These are phyloP conservation scores for Panopea generosa DNA, from an alignment of 2,888 invertebrate genomes.

Conservation along the genomic window DNA sequence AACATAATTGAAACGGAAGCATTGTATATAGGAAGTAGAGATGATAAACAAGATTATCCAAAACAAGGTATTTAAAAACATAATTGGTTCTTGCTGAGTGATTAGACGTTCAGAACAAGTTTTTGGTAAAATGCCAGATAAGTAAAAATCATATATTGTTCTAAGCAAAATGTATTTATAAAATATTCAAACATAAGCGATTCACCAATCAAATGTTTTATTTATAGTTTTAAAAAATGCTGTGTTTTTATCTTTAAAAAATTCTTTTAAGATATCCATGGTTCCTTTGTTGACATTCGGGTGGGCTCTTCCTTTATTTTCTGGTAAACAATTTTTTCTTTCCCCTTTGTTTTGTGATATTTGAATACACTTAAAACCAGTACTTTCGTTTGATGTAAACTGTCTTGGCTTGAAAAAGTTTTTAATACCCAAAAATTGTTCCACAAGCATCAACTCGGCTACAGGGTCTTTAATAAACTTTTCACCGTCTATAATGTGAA, in stretches of 20 bases:
- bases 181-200: too few relatives aligned
- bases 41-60: too few relatives aligned
- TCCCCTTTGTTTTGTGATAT: background rate
- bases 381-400: constrained; percentile 4
- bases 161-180: too few relatives aligned
- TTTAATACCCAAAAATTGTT: constrained; percentile 13
- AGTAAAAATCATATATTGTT: too few relatives aligned
- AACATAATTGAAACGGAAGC: too few relatives aligned
- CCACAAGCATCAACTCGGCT: constrained; percentile 1
- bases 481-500: constrained; percentile 20
- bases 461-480: constrained; percentile 11
- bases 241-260: background rate
- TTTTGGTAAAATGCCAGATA: too few relatives aligned
- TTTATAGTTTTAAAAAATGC: background rate
- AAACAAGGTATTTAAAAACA: too few relatives aligned
- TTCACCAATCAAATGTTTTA: background rate
- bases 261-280: background rate
- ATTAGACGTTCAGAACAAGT: too few relatives aligned
- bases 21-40: too few relatives aligned
- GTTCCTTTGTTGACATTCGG: background rate
- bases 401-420: background rate
- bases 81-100: too few relatives aligned
- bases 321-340: constrained; percentile 13
- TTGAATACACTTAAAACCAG: constrained; percentile 27
- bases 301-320: constrained; percentile 22